Evolutionary conservation across 2,797 vertebrate species (phyloP).

Genomic region (Arctocebus calabarensis): DNA sequence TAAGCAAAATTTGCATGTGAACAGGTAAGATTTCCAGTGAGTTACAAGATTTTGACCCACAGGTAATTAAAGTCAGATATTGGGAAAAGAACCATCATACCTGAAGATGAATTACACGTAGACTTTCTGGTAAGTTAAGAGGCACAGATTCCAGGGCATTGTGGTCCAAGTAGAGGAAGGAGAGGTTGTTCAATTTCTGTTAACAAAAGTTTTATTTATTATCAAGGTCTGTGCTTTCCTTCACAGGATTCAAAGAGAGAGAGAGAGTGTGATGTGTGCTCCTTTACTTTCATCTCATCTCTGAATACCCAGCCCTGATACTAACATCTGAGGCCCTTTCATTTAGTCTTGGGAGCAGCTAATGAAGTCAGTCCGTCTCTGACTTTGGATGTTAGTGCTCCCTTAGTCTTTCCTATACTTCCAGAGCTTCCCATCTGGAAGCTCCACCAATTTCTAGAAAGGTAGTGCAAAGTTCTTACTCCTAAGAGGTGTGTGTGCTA

Average conservation of each 20-base stretch:
- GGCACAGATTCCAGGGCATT: slow-evolving; percentile 96
- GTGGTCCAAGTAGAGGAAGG: slow-evolving; percentile 93
- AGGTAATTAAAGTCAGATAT: slow-evolving; percentile 26
- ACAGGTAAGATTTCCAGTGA: background rate
- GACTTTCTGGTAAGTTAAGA: slow-evolving; percentile 92
- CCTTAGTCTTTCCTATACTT: background rate
- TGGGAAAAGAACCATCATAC: slow-evolving; percentile 84
- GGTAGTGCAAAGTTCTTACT: background rate
- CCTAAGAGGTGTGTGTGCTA: background rate
- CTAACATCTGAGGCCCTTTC: background rate
- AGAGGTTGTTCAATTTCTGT: slow-evolving; percentile 94
- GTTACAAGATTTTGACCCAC: background rate
- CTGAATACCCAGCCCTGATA: background rate
- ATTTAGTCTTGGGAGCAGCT: background rate
- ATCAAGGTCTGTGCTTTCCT: background rate
- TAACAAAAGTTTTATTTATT: slow-evolving; percentile 64
- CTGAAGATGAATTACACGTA: slow-evolving; percentile 96
- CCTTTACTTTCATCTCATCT: background rate
- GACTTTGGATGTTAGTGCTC: background rate
- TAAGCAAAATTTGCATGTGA: background rate
- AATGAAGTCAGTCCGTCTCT: background rate
- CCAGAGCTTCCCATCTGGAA: slow-evolving; percentile 20
- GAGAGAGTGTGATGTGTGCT: background rate
- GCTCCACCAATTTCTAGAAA: background rate
- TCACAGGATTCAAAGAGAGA: slow-evolving; percentile 15